Base-by-base conservation (phyloP, 1,140 invertebrate species). In the Halictus rubicundus region DNA sequence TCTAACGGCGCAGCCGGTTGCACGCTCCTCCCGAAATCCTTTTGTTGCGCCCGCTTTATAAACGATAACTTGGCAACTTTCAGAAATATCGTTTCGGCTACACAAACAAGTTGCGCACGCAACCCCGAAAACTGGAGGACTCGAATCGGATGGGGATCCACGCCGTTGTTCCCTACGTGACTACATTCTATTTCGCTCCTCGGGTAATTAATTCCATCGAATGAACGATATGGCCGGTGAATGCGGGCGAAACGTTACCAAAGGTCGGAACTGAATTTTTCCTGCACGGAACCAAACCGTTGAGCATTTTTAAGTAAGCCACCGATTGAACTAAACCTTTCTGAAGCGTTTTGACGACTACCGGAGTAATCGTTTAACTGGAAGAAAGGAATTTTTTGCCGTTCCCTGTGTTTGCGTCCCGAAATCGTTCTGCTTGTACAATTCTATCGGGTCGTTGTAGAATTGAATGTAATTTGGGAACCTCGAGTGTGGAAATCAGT, bases 141-240 rank as follows among this genome's bases (percentile, higher is more conserved):
- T 12, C 46, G 49, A 54, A n/a, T 19, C 61, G 25, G 16, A 39
- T 39, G 37, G 9, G 32, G 37, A 66, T 52, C 14, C 32, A 14
- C n/a, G n/a, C 10, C 2, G 12, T 16, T 14, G 9, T 37, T 23
- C 32, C n/a, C 21, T 21, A 27, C 25, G 46, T 46, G 42, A 46
- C 42, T 46, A 46, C 42, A 1, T 52, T 74, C 23, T 37, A 14
- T 49, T 64, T 23, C 59, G 27, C 25, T 46, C 25, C 71, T 10
- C 39, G 19, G 25, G 27, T 60, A 64, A 49, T 49, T 61, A 73
- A 63, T 64, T 63, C 42, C 25, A 0, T 37, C 27, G 46, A 74
- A 74, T 27, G 27, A 23, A 52, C 27, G 16, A 64, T 73, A 64
- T 37, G 23, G 19, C 16, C 57, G 2, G 27, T 21, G 71, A 74